Evolutionary conservation across 2,797 vertebrate species (phyloP).

Genomic region (Limosa lapponica): DNA sequence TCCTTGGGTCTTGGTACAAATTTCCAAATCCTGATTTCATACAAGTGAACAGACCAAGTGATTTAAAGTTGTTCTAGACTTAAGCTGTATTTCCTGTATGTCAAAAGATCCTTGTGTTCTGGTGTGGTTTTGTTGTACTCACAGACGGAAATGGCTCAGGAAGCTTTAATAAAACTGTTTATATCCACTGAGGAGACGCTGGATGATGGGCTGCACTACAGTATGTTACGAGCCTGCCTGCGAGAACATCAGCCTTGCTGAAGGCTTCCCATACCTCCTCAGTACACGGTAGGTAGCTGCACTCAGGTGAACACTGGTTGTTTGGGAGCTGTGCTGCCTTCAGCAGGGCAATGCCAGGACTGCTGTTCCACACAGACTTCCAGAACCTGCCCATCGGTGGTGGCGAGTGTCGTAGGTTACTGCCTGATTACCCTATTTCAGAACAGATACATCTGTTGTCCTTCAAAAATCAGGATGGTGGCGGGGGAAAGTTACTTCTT

Average conservation of each 20-base stretch:
- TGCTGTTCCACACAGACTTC: background rate
- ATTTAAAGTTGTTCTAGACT: background rate
- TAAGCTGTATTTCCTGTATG: background rate
- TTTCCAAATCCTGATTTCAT: background rate
- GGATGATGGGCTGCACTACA: background rate
- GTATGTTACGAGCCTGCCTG: accelerated
- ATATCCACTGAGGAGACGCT: background rate
- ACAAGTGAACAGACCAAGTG: background rate
- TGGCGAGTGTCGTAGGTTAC: accelerated
- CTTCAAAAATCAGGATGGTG: background rate
- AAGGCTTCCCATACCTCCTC: background rate
- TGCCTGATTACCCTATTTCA: accelerated
- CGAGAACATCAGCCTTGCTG: background rate
- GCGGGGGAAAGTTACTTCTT: accelerated
- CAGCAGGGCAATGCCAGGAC: background rate
- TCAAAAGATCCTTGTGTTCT: background rate
- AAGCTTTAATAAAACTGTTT: background rate
- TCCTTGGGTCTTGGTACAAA: background rate
- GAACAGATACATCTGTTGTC: background rate
- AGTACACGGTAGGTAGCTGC: background rate
- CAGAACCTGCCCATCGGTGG: accelerated
- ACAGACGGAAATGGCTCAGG: background rate
- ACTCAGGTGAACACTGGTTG: accelerated
- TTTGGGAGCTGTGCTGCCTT: background rate
- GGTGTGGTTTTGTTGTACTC: background rate